These are phyloP conservation scores for Tineola bisselliella DNA, from an alignment of 2,888 invertebrate genomes.

Conservation along the genomic window DNA sequence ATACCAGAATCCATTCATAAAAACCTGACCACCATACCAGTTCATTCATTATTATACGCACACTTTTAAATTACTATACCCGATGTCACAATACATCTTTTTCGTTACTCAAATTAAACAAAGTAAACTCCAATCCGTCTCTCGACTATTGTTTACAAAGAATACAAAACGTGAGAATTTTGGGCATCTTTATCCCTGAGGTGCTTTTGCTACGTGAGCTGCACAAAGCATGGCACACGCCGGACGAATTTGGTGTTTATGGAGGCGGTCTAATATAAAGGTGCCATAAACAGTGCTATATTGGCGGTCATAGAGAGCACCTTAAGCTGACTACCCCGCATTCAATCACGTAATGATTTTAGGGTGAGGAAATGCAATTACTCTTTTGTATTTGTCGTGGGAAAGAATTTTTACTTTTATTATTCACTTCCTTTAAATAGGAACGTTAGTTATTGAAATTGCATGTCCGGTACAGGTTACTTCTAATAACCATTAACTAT, in stretches of 20 bases:
- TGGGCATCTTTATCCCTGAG: constrained; percentile 42
- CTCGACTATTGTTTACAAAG: constrained; percentile 44
- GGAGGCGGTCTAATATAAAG: constrained; percentile 45
- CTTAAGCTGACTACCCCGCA: constrained; percentile 51
- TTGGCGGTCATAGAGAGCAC: constrained; percentile 28
- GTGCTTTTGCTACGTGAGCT: constrained; percentile 43
- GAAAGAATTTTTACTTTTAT: constrained; percentile 31
- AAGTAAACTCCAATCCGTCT: neutral
- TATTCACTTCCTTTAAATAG: neutral
- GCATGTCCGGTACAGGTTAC: neutral
- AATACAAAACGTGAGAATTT: constrained; percentile 59
- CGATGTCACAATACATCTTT: neutral
- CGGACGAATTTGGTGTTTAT: constrained; percentile 37
- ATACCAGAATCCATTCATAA: constrained; percentile 32
- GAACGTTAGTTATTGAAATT: neutral
- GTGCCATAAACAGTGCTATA: constrained; percentile 51
- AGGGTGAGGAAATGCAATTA: constrained; percentile 52
- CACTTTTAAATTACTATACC: neutral
- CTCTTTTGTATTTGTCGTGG: constrained; percentile 44
- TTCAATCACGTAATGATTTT: constrained; percentile 59
- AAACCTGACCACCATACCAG: constrained; percentile 8
- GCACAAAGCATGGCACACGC: constrained; percentile 41
- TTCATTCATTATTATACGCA: constrained; percentile 8
- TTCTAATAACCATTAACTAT: too few species aligned
- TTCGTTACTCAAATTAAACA: neutral